Conservation (phyloP, 2,797 vertebrate species). For the Darevskia mixta region DNA sequence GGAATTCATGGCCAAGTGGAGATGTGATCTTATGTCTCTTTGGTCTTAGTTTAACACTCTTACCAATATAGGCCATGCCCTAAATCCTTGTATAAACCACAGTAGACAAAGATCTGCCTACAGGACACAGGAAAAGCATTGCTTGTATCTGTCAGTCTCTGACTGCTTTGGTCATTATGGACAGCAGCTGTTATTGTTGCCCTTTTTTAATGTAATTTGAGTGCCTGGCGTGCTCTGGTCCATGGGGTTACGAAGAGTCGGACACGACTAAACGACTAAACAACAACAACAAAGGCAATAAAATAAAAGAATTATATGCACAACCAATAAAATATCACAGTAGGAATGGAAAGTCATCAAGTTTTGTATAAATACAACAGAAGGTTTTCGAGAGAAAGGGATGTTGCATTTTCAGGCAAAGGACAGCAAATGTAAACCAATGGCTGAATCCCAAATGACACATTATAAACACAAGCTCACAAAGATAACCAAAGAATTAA, state of each 20-base stretch:
- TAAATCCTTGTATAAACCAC: not conserved
- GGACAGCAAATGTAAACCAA: not conserved
- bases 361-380: not conserved
- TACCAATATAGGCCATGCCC: not conserved
- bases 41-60: not conserved
- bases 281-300: no score
- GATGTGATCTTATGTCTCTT: not conserved
- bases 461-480: not conserved
- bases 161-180: no score
- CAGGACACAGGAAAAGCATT: no score
- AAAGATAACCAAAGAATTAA: not conserved
- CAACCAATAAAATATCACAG: not conserved
- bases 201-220: no score
- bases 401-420: not conserved
- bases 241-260: no score
- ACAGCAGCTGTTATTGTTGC: no score
- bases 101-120: not conserved
- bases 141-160: no score
- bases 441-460: not conserved
- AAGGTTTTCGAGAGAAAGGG: constrained; percentile 39
- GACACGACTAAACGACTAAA: no score
- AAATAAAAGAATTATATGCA: not conserved
- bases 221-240: no score
- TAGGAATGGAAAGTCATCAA: not conserved
- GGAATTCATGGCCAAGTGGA: not conserved